A percentile compares a stretch with the other conserved stretches of the same genome.
Evolutionary conservation across 2,888 invertebrate genomes (phyloP).

Genomic region (Drosophila imparisetae): DNA sequence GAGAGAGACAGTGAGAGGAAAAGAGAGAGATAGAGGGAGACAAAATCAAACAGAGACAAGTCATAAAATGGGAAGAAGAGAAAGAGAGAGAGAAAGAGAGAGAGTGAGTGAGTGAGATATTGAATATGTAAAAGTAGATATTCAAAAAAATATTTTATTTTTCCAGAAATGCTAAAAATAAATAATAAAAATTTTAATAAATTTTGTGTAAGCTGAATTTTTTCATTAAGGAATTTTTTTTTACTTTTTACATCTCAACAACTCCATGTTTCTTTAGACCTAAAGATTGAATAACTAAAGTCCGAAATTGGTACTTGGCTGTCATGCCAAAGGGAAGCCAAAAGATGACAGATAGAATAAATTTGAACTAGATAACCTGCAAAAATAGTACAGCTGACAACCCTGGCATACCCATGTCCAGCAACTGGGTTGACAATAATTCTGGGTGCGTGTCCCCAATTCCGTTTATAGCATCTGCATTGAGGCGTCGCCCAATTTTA

Average conservation of each 20-base stretch:
- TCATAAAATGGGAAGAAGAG: not conserved
- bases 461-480: slow-evolving; percentile 50
- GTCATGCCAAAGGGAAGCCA: not conserved
- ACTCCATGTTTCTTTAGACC: not conserved
- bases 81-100: not conserved
- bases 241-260: rapidly evolving
- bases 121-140: not conserved
- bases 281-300: not conserved
- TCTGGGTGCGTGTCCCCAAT: slow-evolving; percentile 34
- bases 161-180: not conserved
- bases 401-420: not conserved
- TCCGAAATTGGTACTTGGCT: not conserved
- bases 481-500: slow-evolving; percentile 62
- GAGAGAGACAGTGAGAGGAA: not conserved
- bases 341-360: too few relatives aligned
- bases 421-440: slow-evolving; percentile 9
- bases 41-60: not conserved
- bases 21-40: not conserved
- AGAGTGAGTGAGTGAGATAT: not conserved
- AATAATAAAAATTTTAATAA: not conserved
- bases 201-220: not conserved
- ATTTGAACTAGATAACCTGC: not conserved
- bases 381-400: not conserved
- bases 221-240: not conserved
- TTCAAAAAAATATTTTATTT: not conserved